phyloP scores from a whole-genome alignment of 2,113 vertebrate species.

The Colaptes auratus region DNA sequence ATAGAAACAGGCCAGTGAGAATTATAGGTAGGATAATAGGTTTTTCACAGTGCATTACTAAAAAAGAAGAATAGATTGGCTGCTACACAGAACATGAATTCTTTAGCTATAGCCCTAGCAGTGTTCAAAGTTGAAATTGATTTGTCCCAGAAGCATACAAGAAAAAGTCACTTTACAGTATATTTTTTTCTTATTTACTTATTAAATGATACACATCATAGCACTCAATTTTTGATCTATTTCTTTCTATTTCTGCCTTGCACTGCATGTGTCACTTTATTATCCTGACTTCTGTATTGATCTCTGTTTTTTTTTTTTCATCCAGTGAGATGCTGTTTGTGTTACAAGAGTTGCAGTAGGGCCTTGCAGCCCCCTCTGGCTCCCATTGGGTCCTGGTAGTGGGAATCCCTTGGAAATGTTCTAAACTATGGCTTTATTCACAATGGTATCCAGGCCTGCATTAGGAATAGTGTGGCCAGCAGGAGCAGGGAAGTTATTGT shows the following conservation, averaged over 20 bases:
- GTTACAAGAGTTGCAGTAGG: neutral
- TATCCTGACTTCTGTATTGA: neutral
- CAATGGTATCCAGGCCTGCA: no score
- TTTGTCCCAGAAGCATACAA: neutral
- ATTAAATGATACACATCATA: neutral
- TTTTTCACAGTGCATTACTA: neutral
- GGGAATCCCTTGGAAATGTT: neutral
- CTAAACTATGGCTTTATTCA: neutral
- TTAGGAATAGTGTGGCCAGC: no score
- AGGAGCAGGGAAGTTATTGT: no score
- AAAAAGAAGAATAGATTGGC: neutral
- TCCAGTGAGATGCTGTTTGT: neutral
- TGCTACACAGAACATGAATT: neutral
- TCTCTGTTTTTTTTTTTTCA: neutral
- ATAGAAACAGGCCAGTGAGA: neutral
- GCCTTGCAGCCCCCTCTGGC: neutral
- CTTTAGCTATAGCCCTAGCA: neutral
- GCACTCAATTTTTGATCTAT: neutral
- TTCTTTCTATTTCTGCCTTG: neutral
- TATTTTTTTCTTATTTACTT: neutral
- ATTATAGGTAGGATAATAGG: neutral
- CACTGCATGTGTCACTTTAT: neutral
- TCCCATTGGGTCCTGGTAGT: accelerated
- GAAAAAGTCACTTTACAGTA: neutral
- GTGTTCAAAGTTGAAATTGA: neutral